Base-by-base conservation (phyloP, 2,797 vertebrate genomes). In the Cyprinella venusta region DNA sequence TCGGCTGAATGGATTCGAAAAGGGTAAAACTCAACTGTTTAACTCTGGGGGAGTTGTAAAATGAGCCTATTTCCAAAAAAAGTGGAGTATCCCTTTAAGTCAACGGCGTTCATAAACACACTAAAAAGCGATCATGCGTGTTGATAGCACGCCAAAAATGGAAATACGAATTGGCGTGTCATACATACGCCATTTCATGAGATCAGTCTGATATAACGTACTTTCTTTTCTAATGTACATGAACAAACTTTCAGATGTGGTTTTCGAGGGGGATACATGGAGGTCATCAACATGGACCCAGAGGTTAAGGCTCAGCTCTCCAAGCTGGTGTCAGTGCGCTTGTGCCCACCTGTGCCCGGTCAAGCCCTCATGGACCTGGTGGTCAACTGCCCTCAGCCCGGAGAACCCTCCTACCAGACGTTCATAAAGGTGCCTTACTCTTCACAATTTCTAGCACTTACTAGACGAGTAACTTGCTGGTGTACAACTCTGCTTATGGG, bases 221-320 rank as follows among this genome's bases (percentile, higher is more conserved):
- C 13, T 45, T 24, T 26, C 3, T 15, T 75, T 26, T n/a, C n/a
- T 40, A 54, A 52, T 38, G 30, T 56, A 45, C 64, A 80, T 50
- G 26, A 36, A 15, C 24, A 26, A 4, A 36, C 6, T 69, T 3
- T 5, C 88, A 98, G 97, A 90, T 97, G 97, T 3, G 97, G 97
- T 13, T 96, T 97, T 88, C 95, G 97, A 0, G 94, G 96, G 0
- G 97, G 97, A 52, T 98, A 96, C 88, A 94, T 97, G 96, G 97
- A 98, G 90, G 94, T 98, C 84, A 94, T 97, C 77, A 98, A 98
- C 92, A 94, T 98, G 96, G 96, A 97, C 33, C 18, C 92, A 0
- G 93, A 90, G 0, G 97, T 98, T 59, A 95, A 94, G 90, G 93
- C 90, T 38, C 95, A 97, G 91, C 89, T 98, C 80, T 86, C 69